Evolutionary conservation across 2,797 vertebrate species (phyloP).

Genomic region (Sebastes minor): DNA sequence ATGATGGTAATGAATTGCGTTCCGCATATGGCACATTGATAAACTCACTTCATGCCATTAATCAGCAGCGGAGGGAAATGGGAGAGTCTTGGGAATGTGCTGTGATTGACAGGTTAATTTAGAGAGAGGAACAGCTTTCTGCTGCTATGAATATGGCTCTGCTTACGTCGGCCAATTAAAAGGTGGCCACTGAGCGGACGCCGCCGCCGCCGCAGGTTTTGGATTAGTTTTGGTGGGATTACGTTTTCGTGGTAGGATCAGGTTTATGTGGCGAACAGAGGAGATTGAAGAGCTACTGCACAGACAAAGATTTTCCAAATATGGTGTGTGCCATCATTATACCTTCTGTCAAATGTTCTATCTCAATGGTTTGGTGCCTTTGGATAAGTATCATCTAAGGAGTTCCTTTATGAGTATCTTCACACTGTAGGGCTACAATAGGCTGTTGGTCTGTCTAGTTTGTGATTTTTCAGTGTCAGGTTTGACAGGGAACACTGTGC

Average conservation of each 20-base stretch:
- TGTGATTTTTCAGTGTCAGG: too few species aligned
- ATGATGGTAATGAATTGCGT: slow-evolving; percentile 86
- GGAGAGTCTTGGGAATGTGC: slow-evolving; percentile 76
- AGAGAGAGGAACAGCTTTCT: slow-evolving; percentile 74
- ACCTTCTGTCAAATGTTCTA: too few species aligned
- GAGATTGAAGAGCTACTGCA: not conserved
- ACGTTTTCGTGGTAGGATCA: slow-evolving; percentile 10
- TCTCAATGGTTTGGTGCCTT: too few species aligned
- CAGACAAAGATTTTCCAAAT: not conserved
- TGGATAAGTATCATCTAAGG: too few species aligned
- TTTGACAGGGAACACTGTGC: too few species aligned
- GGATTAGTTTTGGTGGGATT: slow-evolving; percentile 15
- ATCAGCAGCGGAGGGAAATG: slow-evolving; percentile 79
- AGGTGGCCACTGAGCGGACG: slow-evolving; percentile 44
- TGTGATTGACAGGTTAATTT: slow-evolving; percentile 85
- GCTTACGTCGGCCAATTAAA: slow-evolving; percentile 75
- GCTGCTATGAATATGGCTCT: slow-evolving; percentile 61
- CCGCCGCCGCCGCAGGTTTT: not conserved
- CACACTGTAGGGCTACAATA: too few species aligned
- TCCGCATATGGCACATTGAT: slow-evolving; percentile 80
- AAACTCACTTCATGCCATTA: slow-evolving; percentile 84
- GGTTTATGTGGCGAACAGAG: slow-evolving; percentile 4
- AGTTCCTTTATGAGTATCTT: too few species aligned
- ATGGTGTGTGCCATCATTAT: too few species aligned
- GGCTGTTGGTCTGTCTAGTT: too few species aligned